A percentile compares a stretch with the other conserved stretches of the same genome.
Conservation (phyloP, 2,113 vertebrate species). For the Zeus faber region DNA sequence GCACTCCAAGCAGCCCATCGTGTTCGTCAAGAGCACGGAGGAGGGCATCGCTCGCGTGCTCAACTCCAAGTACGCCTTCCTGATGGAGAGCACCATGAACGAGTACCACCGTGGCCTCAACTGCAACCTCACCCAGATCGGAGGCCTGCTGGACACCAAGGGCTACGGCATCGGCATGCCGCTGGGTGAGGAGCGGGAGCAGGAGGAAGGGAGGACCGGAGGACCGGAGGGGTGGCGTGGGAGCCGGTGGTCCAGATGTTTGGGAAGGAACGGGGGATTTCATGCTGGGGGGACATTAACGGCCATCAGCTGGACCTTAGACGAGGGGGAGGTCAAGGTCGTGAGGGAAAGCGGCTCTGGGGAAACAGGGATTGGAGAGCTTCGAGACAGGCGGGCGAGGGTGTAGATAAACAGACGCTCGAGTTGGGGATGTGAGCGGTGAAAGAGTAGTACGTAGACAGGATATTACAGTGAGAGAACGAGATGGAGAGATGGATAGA, state of each 20-base stretch:
- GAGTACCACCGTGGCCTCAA: slow-evolving; percentile 90
- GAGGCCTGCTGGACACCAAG: slow-evolving; percentile 91
- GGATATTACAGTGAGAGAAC: too few relatives aligned
- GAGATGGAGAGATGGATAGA: background rate
- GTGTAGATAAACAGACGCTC: too few relatives aligned
- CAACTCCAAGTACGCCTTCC: slow-evolving; percentile 90
- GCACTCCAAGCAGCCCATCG: slow-evolving; percentile 91
- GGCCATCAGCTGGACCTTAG: too few relatives aligned
- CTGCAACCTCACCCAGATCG: slow-evolving; percentile 92
- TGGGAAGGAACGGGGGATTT: too few relatives aligned
- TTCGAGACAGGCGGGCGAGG: too few relatives aligned
- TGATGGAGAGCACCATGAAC: slow-evolving; percentile 93
- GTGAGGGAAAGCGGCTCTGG: too few relatives aligned
- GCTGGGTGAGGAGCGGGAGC: slow-evolving; percentile 70
- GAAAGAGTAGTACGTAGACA: too few relatives aligned
- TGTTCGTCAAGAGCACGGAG: slow-evolving; percentile 93
- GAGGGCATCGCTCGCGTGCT: slow-evolving; percentile 89
- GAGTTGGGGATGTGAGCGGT: too few relatives aligned
- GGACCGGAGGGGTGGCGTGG: background rate
- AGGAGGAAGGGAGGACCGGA: background rate
- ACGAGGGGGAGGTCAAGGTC: too few relatives aligned
- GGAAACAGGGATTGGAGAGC: background rate
- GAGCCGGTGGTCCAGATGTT: background rate
- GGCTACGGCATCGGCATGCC: slow-evolving; percentile 94
- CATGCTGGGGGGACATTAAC: too few relatives aligned